A percentile compares a stretch with the other conserved stretches of the same genome.
Evolutionary conservation across 2,797 vertebrate species (phyloP).

Genomic region (Schizothorax lantsangensis): DNA sequence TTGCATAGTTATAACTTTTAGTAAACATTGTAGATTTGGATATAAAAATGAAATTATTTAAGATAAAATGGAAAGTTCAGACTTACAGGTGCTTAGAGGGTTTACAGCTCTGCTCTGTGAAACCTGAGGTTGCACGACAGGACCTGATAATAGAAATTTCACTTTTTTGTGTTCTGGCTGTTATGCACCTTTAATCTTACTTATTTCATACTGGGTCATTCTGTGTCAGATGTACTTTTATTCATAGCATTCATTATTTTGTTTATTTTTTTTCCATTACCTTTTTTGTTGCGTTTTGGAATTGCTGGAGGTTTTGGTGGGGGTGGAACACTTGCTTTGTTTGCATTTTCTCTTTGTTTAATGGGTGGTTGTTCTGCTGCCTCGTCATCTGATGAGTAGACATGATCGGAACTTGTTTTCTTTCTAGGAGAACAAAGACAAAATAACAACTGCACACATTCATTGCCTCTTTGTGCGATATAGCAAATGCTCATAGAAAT

Average conservation of each 20-base stretch:
- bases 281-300: background rate
- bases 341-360: background rate
- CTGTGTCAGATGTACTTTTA: background rate
- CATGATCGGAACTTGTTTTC: background rate
- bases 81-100: too few relatives aligned
- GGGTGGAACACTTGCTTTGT: background rate
- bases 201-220: background rate
- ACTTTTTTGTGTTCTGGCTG: background rate
- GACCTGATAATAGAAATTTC: background rate
- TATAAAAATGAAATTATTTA: too few relatives aligned
- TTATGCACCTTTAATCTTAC: background rate
- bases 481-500: too few relatives aligned
- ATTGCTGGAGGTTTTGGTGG: constrained; percentile 3
- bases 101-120: too few relatives aligned
- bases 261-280: background rate
- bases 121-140: background rate
- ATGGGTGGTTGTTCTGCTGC: background rate
- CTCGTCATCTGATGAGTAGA: background rate
- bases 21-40: too few relatives aligned
- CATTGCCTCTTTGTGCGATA: background rate
- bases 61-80: too few relatives aligned
- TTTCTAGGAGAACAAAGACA: background rate
- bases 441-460: background rate
- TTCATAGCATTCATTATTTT: background rate
- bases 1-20: too few relatives aligned